These are phyloP conservation scores for Subacronicta megacephala DNA, from an alignment of 2,888 invertebrate genomes.

Conservation along the genomic window DNA sequence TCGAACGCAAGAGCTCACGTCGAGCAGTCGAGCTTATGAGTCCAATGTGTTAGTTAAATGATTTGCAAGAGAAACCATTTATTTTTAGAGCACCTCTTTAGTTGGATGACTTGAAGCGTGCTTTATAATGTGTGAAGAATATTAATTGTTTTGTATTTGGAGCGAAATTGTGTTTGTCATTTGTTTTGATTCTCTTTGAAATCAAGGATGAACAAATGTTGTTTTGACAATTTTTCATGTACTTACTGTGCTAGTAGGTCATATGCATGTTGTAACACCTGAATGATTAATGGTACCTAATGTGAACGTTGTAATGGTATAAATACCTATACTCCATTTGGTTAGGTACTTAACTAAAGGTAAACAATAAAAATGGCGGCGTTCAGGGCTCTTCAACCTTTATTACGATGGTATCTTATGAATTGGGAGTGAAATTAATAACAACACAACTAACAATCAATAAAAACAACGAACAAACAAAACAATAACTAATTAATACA, in stretches of 20 bases:
- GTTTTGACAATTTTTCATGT: too few species aligned
- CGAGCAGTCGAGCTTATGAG: not conserved
- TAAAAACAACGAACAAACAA: too few species aligned
- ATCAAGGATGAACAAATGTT: not conserved
- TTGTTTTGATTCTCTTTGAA: not conserved
- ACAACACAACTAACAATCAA: too few species aligned
- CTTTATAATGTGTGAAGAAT: not conserved
- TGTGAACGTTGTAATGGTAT: not conserved
- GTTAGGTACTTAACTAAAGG: too few species aligned
- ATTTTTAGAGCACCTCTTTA: constrained; percentile 5
- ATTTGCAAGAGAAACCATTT: not conserved
- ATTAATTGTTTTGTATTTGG: not conserved
- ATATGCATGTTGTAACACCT: not conserved
- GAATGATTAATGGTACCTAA: not conserved
- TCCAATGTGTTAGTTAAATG: not conserved
- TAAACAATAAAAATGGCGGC: too few species aligned
- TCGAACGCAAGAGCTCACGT: too few species aligned
- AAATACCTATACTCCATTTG: too few species aligned
- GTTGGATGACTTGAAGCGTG: not conserved
- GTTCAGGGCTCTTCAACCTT: too few species aligned
- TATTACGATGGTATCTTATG: too few species aligned
- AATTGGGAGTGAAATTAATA: too few species aligned
- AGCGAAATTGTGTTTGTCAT: not conserved
- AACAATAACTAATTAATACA: too few species aligned
- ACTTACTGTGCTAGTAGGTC: not conserved